These are phyloP conservation scores for Corythaixoides concolor DNA, from an alignment of 2,113 vertebrate genomes.

Conservation along the genomic window DNA sequence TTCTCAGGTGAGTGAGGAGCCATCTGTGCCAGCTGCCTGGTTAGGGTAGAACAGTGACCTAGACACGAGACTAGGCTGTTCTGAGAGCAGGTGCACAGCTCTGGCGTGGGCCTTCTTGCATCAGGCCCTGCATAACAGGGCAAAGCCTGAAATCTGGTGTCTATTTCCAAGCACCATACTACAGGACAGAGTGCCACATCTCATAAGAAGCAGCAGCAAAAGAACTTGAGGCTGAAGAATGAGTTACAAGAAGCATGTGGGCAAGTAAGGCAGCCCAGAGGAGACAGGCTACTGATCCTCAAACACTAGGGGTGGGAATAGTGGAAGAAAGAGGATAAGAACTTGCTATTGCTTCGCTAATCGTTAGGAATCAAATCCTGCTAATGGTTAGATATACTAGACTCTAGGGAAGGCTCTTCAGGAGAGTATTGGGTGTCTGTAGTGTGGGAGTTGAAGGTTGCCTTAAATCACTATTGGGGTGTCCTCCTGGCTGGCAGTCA, in stretches of 20 bases:
- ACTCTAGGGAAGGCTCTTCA: not conserved
- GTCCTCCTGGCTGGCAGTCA: not conserved
- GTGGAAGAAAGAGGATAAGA: not conserved
- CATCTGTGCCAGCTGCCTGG: not conserved
- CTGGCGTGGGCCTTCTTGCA: not conserved
- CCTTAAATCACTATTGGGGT: not conserved
- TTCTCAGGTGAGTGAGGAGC: slow-evolving; percentile 88
- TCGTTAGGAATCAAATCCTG: not conserved
- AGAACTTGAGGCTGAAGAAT: not conserved
- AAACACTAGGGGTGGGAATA: not conserved
- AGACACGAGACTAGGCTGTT: not conserved
- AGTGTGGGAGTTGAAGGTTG: not conserved
- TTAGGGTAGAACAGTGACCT: not conserved
- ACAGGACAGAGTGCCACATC: not conserved
- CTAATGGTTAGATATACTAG: not conserved
- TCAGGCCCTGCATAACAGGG: not conserved
- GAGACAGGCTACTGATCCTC: not conserved
- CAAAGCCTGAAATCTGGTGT: not conserved
- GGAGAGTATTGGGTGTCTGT: not conserved
- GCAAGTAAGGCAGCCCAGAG: not conserved
- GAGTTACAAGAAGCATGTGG: not conserved
- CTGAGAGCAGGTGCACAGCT: not conserved
- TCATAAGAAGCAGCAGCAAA: not conserved
- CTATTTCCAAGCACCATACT: fast-evolving
- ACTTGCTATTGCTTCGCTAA: not conserved